Conservation (phyloP, 2,797 vertebrate species). For the Aplochiton taeniatus region DNA sequence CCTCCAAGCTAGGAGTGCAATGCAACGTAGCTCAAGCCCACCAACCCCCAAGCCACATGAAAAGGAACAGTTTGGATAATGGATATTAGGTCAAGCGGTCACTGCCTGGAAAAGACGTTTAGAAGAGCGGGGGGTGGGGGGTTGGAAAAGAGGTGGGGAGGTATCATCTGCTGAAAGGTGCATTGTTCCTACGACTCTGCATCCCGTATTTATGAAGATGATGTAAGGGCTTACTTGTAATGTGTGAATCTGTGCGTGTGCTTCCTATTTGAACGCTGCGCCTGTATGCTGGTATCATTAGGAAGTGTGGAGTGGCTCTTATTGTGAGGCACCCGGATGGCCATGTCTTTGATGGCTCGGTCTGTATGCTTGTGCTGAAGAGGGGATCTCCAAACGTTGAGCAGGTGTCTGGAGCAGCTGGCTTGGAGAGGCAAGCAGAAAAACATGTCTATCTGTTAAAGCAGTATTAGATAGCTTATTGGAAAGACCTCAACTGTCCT, state of each 20-base stretch:
- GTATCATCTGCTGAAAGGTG: constrained; percentile 18
- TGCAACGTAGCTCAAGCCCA: constrained; percentile 10
- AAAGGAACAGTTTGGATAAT: constrained; percentile 24
- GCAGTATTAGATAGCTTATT: constrained; percentile 62
- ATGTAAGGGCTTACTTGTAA: constrained; percentile 27
- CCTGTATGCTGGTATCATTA: constrained; percentile 71
- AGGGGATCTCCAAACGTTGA: constrained; percentile 68
- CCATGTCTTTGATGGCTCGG: constrained; percentile 56
- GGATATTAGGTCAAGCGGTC: constrained; percentile 44
- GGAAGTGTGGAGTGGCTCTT: constrained; percentile 65
- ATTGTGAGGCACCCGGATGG: constrained; percentile 65
- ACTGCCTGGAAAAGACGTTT: constrained; percentile 24
- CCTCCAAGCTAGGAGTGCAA: constrained; percentile 4
- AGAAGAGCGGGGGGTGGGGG: constrained; percentile 6
- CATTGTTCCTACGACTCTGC: constrained; percentile 42
- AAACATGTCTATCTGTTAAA: constrained; percentile 66
- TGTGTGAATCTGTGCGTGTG: constrained; percentile 14
- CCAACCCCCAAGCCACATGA: constrained; percentile 11
- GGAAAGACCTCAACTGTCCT: constrained; percentile 51
- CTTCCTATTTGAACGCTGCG: constrained; percentile 54
- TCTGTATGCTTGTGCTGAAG: constrained; percentile 63
- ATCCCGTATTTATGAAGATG: constrained; percentile 31
- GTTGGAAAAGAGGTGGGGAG: background rate
- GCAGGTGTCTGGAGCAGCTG: constrained; percentile 78
- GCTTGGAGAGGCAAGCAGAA: constrained; percentile 47